These are phyloP conservation scores for Ceuthmochares aereus DNA, from an alignment of 2,113 vertebrate genomes.

Conservation along the genomic window DNA sequence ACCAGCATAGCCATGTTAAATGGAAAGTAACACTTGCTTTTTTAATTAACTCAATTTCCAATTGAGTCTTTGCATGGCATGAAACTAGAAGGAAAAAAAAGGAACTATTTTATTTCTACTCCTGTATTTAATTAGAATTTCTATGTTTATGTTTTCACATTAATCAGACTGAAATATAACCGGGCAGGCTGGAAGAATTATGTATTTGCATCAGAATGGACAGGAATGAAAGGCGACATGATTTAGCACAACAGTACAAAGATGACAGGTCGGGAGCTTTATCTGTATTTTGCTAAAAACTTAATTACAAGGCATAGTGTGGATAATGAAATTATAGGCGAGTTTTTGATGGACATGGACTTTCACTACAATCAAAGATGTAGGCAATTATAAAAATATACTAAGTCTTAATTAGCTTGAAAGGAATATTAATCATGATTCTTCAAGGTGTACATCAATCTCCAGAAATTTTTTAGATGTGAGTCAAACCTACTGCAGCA, in stretches of 20 bases:
- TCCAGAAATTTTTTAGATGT: neutral
- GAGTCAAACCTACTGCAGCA: neutral
- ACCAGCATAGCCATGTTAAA: neutral
- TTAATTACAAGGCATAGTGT: neutral
- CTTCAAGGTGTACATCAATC: neutral
- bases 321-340: neutral
- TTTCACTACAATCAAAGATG: neutral
- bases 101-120: neutral
- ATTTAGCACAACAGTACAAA: neutral
- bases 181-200: neutral
- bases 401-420: neutral
- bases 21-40: neutral
- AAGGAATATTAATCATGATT: slow-evolving; percentile 3
- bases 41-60: neutral
- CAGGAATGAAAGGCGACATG: neutral
- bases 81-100: neutral
- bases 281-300: neutral
- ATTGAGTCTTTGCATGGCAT: neutral
- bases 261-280: neutral
- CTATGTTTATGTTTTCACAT: neutral
- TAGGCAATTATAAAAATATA: neutral
- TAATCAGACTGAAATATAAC: neutral
- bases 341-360: neutral
- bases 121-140: neutral
- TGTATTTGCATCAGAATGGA: neutral